A percentile compares a stretch with the other conserved stretches of the same genome.
phyloP scores from a whole-genome alignment of 1,140 invertebrate genomes.

The Drosophila pandora region DNA sequence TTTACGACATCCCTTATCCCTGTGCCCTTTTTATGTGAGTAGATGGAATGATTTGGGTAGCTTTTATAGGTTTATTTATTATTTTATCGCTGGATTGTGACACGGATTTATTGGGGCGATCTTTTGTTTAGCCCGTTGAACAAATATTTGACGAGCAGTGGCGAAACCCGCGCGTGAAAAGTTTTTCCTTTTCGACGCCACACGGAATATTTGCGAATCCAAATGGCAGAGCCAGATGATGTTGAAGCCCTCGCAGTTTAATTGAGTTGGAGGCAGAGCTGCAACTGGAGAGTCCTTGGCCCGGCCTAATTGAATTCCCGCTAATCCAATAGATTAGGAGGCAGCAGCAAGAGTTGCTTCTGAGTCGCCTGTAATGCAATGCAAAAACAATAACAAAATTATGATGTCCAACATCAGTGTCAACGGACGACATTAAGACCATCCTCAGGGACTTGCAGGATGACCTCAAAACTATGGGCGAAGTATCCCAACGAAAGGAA shows the following conservation, averaged over 20 bases:
- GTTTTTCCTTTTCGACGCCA: conserved; percentile 18
- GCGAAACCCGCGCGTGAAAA: conserved; percentile 7
- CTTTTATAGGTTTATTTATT: conserved; percentile 56
- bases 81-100: conserved; percentile 60
- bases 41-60: conserved; percentile 12
- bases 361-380: conserved; percentile 55
- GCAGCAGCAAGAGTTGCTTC: conserved; percentile 49
- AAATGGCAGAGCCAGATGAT: conserved; percentile 27
- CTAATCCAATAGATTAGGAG: conserved; percentile 77
- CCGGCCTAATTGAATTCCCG: conserved; percentile 69
- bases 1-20: conserved; percentile 37
- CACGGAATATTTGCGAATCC: conserved; percentile 35
- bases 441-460: conserved; percentile 10
- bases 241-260: conserved; percentile 53
- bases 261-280: conserved; percentile 56
- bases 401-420: conserved; percentile 38
- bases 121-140: conserved; percentile 63
- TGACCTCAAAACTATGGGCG: conserved; percentile 39
- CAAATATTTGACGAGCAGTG: conserved; percentile 65
- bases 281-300: conserved; percentile 49
- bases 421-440: conserved; percentile 46
- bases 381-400: conserved; percentile 77
- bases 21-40: conserved; percentile 8
- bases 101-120: conserved; percentile 70
- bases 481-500: conserved; percentile 21